A percentile compares a stretch with the other conserved stretches of the same genome.
phyloP scores from a whole-genome alignment of 2,888 invertebrate genomes.

The Rhagonycha fulva region DNA sequence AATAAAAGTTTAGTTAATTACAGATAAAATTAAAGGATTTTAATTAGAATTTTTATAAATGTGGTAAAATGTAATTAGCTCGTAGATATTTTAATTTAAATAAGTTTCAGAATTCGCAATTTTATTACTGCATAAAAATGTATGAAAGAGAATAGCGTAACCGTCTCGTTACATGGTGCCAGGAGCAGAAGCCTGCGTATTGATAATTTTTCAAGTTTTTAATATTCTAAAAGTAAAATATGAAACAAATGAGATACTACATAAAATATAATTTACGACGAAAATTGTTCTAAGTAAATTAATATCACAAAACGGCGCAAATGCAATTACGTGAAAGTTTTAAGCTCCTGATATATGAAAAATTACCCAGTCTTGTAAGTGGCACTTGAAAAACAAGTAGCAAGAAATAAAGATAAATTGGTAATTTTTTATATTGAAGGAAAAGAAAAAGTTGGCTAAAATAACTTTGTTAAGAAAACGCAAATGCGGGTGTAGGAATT shows the following conservation, averaged over 20 bases:
- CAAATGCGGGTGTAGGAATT: not conserved
- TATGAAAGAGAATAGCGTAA: not conserved
- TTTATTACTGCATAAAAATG: not conserved
- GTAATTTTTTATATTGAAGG: not conserved
- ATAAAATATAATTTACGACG: not conserved
- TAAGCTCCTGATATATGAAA: not conserved
- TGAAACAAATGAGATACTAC: not conserved
- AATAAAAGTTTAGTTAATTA: not conserved
- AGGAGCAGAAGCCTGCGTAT: not conserved
- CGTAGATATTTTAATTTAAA: not conserved
- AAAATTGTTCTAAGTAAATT: not conserved
- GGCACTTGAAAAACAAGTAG: not conserved
- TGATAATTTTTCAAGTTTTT: not conserved
- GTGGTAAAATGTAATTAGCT: not conserved
- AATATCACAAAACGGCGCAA: not conserved
- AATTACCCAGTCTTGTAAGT: not conserved
- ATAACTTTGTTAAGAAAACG: not conserved
- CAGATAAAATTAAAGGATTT: not conserved
- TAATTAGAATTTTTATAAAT: not conserved
- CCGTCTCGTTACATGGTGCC: not conserved
- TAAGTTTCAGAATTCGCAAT: not conserved
- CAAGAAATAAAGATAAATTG: not conserved
- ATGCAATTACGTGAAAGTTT: not conserved
- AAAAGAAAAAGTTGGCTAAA: constrained; percentile 1
- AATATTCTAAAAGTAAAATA: not conserved